phyloP scores from a whole-genome alignment of 2,888 invertebrate genomes.

The Mactromeris polynyma region DNA sequence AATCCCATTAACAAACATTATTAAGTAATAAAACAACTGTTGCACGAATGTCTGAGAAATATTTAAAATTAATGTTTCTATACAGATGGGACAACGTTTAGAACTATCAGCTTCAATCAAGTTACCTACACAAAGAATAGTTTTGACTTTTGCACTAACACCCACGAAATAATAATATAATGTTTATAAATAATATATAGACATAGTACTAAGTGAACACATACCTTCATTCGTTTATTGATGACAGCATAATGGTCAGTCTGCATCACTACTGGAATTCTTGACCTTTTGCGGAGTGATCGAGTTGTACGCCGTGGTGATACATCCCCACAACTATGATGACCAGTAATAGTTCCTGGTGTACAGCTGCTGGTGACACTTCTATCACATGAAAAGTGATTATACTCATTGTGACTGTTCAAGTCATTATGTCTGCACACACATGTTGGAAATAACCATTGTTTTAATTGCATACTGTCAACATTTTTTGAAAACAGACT shows the following conservation, averaged over 20 bases:
- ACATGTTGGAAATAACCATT: slow-evolving; percentile 35
- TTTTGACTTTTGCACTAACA: no score
- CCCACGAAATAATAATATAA: no score
- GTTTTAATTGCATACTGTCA: background rate
- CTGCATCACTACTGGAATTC: slow-evolving; percentile 23
- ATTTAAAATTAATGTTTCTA: no score
- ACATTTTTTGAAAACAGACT: slow-evolving; percentile 29
- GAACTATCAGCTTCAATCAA: no score
- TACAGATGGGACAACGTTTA: no score
- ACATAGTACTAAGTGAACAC: background rate
- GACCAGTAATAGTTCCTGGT: slow-evolving; percentile 21
- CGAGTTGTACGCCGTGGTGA: slow-evolving; percentile 20
- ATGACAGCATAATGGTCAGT: background rate
- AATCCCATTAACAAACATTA: no score
- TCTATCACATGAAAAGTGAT: slow-evolving; percentile 19
- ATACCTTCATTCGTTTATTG: background rate
- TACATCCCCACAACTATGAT: slow-evolving; percentile 43
- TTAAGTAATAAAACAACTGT: no score
- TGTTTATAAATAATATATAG: no score
- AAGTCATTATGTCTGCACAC: background rate
- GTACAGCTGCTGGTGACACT: slow-evolving; percentile 28
- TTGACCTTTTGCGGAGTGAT: slow-evolving; percentile 1
- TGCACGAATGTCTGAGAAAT: no score
- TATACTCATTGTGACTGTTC: background rate
- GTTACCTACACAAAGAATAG: no score